Evolutionary conservation across 2,888 invertebrate species (phyloP), one percentile per base, ranked within the genome.

Genomic region (Matsumyia berberina): DNA sequence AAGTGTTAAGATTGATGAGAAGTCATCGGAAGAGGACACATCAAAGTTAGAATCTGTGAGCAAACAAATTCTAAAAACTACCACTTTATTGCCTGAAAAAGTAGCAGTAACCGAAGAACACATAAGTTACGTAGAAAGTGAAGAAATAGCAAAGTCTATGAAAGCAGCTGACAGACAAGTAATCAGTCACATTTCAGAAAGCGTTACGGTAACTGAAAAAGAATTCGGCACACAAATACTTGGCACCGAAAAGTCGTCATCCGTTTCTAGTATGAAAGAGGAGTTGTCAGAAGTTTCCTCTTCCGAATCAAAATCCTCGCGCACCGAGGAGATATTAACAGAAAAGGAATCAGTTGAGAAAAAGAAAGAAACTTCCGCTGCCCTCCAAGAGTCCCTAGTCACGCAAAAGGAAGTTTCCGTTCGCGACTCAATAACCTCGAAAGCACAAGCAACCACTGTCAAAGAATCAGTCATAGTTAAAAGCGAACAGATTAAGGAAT

Each of bases 241-340:
- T 12, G 49, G 31, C 12, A 35, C 49, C 1, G 33, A 74, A 29
- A 83, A 78, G 19, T 69, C 83, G 44, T 62, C 78, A 0, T 73
- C 78, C 15, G 39, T 57, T 12, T 73, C 78, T 0, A 78, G 79
- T 69, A 64, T 73, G 11, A 83, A 74, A 8, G 73, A 83, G 9
- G 79, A 74, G 9, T 5, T 57, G 17, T 79, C 83, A 3, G 74
- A 79, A 64, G 8, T 44, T 4, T 74, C 76, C 2, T 33, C 69
- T 11, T 67, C 57, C 5, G 74, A 74, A 66, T 58, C 69, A 0
- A 69, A 62, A 12, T 80, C 74, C n/a, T 69, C 57, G 5, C 69
- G 17, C 8, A 80, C 58, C 15, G 79, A 83, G 9, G 82, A 83
- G 69, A 39, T 79, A 11, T 29, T 67, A 12, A 70, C 29, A 8